Evolutionary conservation across 2,797 vertebrate species (phyloP).

Genomic region (Podarcis siculus): DNA sequence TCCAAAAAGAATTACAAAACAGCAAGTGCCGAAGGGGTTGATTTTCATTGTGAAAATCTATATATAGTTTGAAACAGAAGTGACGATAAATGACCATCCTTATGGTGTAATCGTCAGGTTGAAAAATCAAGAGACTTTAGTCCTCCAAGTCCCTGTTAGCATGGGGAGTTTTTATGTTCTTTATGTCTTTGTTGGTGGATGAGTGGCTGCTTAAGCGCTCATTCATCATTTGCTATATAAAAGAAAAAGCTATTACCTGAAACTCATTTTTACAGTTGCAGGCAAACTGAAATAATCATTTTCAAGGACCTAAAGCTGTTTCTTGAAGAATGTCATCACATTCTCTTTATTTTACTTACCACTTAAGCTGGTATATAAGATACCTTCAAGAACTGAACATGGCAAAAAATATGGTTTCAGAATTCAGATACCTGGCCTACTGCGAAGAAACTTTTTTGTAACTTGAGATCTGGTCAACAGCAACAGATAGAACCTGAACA

Average conservation of each 20-base stretch:
- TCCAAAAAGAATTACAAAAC: constrained; percentile 66
- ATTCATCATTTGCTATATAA: constrained; percentile 82
- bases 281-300: constrained; percentile 82
- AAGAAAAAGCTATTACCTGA: constrained; percentile 83
- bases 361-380: constrained; percentile 74
- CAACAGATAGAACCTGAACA: not conserved
- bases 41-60: constrained; percentile 76
- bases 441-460: constrained; percentile 42
- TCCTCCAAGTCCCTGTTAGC: constrained; percentile 78
- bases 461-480: not conserved
- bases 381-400: constrained; percentile 69
- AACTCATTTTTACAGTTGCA: constrained; percentile 82
- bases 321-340: constrained; percentile 82
- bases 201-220: constrained; percentile 80
- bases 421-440: constrained; percentile 55
- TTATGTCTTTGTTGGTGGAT: constrained; percentile 80
- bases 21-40: constrained; percentile 71
- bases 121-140: constrained; percentile 80
- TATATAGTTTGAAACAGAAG: constrained; percentile 74
- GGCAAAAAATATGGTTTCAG: constrained; percentile 61
- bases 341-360: constrained; percentile 81
- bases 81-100: constrained; percentile 78
- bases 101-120: constrained; percentile 76
- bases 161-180: constrained; percentile 78
- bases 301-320: constrained; percentile 83